Percentiles rank a stretch among this genome's conserved stretches.
Conservation (phyloP, 30 jellyfish, hydroid and myxozoan genomes). For the Chironex yamaguchii region DNA sequence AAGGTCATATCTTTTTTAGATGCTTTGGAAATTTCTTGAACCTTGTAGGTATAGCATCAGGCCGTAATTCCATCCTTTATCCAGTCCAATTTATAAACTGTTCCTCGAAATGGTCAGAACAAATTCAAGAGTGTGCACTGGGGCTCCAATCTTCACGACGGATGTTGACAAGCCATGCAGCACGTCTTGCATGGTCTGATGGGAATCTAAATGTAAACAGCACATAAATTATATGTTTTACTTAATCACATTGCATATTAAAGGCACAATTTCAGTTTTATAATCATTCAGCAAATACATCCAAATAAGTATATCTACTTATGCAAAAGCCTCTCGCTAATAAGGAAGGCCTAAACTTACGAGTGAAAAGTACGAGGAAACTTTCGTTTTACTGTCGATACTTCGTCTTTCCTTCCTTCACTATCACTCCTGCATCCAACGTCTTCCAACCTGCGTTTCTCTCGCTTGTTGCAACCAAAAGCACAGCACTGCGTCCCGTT, state of each 20-base stretch:
- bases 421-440: slow-evolving; percentile 48
- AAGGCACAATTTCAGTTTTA: no score
- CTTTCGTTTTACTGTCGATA: slow-evolving; percentile 5
- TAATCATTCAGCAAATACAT: no score
- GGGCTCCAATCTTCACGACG: slow-evolving; percentile 59
- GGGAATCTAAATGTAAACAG: slow-evolving; percentile 32
- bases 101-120: slow-evolving; percentile 55
- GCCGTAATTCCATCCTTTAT: not conserved
- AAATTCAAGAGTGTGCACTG: slow-evolving; percentile 11
- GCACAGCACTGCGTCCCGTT: slow-evolving; percentile 46
- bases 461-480: slow-evolving; percentile 40
- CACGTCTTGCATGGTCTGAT: not conserved
- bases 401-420: slow-evolving; percentile 52
- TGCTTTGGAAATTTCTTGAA: slow-evolving; percentile 56
- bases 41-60: slow-evolving; percentile 48
- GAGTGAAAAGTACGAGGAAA: slow-evolving; percentile 55
- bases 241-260: no score
- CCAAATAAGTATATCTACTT: no score
- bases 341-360: slow-evolving; percentile 3
- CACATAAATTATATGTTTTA: no score
- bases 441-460: slow-evolving; percentile 5
- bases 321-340: no score
- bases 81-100: slow-evolving; percentile 6
- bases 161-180: slow-evolving; percentile 3
- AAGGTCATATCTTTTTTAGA: slow-evolving; percentile 27